phyloP scores from a whole-genome alignment of 2,113 vertebrate species.

The Nesoenas mayeri region DNA sequence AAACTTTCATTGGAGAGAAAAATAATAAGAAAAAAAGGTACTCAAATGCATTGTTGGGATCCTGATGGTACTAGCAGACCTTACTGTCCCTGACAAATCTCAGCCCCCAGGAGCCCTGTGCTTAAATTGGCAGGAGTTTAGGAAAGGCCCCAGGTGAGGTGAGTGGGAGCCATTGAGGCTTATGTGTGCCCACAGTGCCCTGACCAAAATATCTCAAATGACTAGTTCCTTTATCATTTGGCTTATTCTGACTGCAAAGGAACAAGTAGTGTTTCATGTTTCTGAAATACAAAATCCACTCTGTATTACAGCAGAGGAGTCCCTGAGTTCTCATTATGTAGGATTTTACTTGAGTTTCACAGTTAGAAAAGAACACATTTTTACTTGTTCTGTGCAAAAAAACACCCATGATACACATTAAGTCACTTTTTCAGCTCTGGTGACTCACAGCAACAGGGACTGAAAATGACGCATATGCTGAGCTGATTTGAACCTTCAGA shows the following conservation, averaged over 20 bases:
- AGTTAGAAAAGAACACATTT: background rate
- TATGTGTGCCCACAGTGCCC: background rate
- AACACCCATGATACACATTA: background rate
- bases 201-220: background rate
- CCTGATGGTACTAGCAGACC: rapidly evolving
- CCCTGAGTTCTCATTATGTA: background rate
- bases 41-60: background rate
- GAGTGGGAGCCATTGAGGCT: background rate
- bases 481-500: background rate
- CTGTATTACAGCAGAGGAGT: background rate
- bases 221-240: background rate
- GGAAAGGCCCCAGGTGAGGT: background rate
- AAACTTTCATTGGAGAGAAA: rapidly evolving
- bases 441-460: background rate
- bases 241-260: background rate
- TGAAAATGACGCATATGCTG: background rate
- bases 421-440: background rate
- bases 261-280: background rate
- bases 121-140: background rate
- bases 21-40: background rate
- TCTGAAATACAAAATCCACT: background rate
- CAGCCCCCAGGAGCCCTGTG: rapidly evolving
- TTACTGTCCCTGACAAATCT: rapidly evolving
- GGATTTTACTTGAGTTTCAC: background rate
- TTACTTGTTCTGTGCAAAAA: background rate